A percentile compares a stretch with the other conserved stretches of the same genome.
Conservation (phyloP, 2,113 vertebrate genomes). For the Megalops atlanticus region DNA sequence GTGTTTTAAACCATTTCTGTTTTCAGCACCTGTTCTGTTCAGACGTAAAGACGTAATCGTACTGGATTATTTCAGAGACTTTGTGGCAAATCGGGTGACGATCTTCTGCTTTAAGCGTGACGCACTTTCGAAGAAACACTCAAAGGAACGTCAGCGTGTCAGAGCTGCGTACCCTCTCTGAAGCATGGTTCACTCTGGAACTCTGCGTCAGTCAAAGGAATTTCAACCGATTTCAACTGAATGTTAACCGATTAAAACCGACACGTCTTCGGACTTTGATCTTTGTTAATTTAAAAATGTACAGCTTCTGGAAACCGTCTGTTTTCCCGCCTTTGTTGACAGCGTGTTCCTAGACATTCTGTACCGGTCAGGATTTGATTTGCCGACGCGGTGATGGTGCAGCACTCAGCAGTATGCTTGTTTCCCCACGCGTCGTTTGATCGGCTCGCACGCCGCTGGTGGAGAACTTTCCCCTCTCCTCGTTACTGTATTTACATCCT, state of each 20-base stretch:
- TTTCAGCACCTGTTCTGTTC: not conserved
- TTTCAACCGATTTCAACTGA: not conserved
- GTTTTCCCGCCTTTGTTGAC: not conserved
- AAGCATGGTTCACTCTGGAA: too few relatives aligned
- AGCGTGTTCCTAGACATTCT: not conserved
- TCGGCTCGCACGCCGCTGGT: not conserved
- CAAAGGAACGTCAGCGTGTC: too few relatives aligned
- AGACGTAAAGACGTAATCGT: too few relatives aligned
- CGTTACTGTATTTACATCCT: not conserved
- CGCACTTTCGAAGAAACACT: too few relatives aligned
- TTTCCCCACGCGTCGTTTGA: not conserved
- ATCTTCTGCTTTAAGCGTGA: too few relatives aligned
- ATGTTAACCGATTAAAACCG: not conserved
- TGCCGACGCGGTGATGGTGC: not conserved
- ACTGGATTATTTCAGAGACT: too few relatives aligned
- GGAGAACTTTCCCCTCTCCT: not conserved
- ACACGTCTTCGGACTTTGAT: not conserved
- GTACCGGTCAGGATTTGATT: not conserved
- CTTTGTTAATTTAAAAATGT: too few relatives aligned
- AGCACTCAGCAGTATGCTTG: not conserved
- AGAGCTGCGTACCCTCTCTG: too few relatives aligned
- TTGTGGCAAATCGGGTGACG: too few relatives aligned
- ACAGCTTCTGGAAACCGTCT: not conserved
- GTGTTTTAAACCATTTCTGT: not conserved
- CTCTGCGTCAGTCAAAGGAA: too few relatives aligned